A percentile compares a stretch with the other conserved stretches of the same genome.
Conservation (phyloP, 2,797 vertebrate genomes). For the Smutsia temminckii region DNA sequence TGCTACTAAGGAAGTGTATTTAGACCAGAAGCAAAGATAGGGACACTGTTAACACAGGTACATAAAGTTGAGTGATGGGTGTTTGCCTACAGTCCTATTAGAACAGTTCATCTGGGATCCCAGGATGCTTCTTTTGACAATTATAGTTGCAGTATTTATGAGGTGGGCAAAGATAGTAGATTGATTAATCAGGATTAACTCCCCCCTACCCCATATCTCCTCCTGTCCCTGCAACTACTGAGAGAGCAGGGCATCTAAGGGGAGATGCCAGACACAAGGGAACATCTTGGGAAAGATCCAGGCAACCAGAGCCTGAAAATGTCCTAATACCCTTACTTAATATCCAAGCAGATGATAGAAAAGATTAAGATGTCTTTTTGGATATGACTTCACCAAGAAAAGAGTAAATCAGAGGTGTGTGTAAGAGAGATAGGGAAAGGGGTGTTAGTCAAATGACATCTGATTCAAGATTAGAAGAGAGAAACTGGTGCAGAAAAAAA, state of each 20-base stretch:
- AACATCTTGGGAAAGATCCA: slow-evolving; percentile 45
- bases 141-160: neutral
- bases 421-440: neutral
- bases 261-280: neutral
- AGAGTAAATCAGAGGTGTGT: neutral
- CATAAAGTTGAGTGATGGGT: neutral
- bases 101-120: neutral
- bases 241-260: neutral
- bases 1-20: neutral
- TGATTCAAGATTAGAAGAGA: slow-evolving; percentile 20
- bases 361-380: slow-evolving; percentile 43
- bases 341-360: slow-evolving; percentile 63
- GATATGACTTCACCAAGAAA: slow-evolving; percentile 9
- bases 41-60: neutral
- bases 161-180: neutral
- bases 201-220: too few species aligned
- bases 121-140: neutral
- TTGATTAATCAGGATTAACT: neutral
- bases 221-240: neutral
- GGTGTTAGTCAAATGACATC: neutral
- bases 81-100: neutral
- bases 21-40: slow-evolving; percentile 32
- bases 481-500: neutral
- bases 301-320: slow-evolving; percentile 51
- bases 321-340: slow-evolving; percentile 21